These are phyloP conservation scores for Eutrigla gurnardus DNA, from an alignment of 2,797 vertebrate genomes.

Conservation along the genomic window DNA sequence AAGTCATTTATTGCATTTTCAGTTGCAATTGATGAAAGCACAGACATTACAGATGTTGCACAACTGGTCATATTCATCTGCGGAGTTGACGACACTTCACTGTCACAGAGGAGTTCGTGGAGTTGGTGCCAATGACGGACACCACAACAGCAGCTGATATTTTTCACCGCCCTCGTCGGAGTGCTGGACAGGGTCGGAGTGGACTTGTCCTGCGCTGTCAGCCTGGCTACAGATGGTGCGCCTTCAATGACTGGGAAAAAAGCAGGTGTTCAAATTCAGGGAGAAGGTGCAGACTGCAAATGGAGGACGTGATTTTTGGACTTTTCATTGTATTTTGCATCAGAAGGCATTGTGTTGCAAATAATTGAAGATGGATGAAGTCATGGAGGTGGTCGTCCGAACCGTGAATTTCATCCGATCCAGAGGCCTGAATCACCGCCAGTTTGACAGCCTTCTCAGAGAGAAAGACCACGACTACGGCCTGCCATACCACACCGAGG, in stretches of 20 bases:
- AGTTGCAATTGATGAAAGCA: slow-evolving; percentile 16
- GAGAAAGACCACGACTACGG: background rate
- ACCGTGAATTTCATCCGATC: too few species aligned
- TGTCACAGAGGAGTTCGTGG: slow-evolving; percentile 55
- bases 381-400: slow-evolving; percentile 3
- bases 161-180: slow-evolving; percentile 22
- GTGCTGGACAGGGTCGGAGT: slow-evolving; percentile 22
- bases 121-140: slow-evolving; percentile 62
- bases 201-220: slow-evolving; percentile 38
- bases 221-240: slow-evolving; percentile 27
- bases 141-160: slow-evolving; percentile 34
- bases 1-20: slow-evolving; percentile 41
- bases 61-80: background rate
- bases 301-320: too few species aligned
- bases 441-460: background rate
- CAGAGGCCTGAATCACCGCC: background rate
- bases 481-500: slow-evolving; percentile 24
- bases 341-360: too few species aligned
- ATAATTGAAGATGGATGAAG: background rate
- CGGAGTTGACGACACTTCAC: slow-evolving; percentile 33
- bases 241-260: slow-evolving; percentile 27
- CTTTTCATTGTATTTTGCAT: too few species aligned
- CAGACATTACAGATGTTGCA: background rate
- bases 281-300: slow-evolving; percentile 26
- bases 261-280: slow-evolving; percentile 37